Conservation (phyloP, 2,797 vertebrate genomes). For the Silurus aristotelis region DNA sequence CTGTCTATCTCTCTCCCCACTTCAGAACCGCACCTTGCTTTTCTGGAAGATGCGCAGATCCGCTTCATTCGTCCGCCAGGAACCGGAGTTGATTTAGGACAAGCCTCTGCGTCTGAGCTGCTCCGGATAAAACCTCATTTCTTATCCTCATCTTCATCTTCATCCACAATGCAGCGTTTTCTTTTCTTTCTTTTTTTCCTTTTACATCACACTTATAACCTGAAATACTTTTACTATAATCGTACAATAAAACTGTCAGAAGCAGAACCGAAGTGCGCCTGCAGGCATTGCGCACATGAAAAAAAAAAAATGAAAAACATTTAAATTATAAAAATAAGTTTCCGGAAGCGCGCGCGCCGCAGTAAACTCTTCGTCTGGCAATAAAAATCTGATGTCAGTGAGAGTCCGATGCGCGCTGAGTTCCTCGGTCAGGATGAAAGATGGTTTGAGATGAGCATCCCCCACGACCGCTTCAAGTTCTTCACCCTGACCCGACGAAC, state of each 20-base stretch:
- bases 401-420: not conserved
- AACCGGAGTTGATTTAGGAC: conserved; percentile 9
- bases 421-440: conserved; percentile 3
- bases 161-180: not conserved
- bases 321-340: not conserved
- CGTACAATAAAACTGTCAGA: not conserved
- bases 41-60: conserved; percentile 44
- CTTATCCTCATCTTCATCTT: conserved; percentile 3
- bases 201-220: not conserved
- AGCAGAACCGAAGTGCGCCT: conserved; percentile 16
- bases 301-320: no score
- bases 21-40: conserved; percentile 56
- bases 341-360: not conserved
- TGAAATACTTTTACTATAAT: not conserved
- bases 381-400: not conserved
- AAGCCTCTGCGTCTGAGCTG: conserved; percentile 25
- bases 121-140: not conserved
- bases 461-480: conserved; percentile 48
- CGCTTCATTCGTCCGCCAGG: conserved; percentile 31
- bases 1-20: not conserved
- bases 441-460: not conserved
- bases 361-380: not conserved
- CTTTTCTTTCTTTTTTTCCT: no score
- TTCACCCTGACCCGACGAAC: conserved; percentile 68
- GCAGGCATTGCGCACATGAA: not conserved